phyloP scores from a whole-genome alignment of 53 echinoderm and acorn worm genomes.

The Apostichopus leukothele region DNA sequence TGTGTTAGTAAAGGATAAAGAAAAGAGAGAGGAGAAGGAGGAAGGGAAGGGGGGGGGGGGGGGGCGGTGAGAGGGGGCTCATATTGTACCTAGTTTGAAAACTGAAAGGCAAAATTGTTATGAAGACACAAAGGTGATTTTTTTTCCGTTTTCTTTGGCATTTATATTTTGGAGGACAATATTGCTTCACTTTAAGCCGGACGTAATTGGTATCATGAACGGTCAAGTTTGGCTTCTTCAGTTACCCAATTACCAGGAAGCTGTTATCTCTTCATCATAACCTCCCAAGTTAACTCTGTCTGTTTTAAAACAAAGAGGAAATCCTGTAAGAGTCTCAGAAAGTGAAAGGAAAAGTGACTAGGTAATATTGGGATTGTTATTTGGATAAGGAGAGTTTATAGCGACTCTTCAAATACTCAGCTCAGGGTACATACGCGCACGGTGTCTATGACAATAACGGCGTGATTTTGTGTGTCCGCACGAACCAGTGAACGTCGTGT shows the following conservation, averaged over 20 bases:
- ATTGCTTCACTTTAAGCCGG: not conserved
- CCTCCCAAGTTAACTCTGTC: not conserved
- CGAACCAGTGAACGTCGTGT: not conserved
- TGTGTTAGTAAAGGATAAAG: no score
- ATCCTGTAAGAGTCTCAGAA: constrained; percentile 7
- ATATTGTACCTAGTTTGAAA: no score
- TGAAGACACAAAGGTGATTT: no score
- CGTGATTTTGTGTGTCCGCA: not conserved
- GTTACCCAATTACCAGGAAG: constrained; percentile 7
- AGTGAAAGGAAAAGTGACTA: constrained; percentile 15
- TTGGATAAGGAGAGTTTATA: constrained; percentile 1
- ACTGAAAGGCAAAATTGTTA: no score
- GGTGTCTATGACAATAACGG: not conserved
- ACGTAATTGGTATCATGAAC: not conserved
- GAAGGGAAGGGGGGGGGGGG: no score
- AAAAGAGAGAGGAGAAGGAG: no score
- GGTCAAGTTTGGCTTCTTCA: constrained; percentile 2
- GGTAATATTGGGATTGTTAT: not conserved
- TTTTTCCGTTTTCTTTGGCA: no score
- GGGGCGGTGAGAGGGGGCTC: no score
- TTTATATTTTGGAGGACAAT: no score
- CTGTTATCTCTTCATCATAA: constrained; percentile 1
- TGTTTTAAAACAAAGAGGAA: not conserved
- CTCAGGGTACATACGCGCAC: not conserved
- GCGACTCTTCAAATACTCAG: not conserved